Percentiles rank a stretch among this genome's conserved stretches.
These are phyloP conservation scores for Torymus auratus DNA, from an alignment of 2,888 invertebrate species.

Conservation along the genomic window DNA sequence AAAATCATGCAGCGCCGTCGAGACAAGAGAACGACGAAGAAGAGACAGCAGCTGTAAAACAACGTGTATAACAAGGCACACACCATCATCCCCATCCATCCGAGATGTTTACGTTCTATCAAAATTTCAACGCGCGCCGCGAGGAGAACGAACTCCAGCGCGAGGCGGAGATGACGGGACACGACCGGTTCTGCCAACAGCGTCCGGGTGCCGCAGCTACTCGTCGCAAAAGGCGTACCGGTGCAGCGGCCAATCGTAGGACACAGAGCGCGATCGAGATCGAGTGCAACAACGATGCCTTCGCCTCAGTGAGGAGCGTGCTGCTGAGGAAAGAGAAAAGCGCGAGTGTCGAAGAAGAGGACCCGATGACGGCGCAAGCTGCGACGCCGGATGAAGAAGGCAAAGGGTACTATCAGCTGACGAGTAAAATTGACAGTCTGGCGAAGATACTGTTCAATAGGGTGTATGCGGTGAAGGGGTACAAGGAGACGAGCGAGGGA, in stretches of 20 bases:
- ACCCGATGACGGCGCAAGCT: slow-evolving; percentile 32
- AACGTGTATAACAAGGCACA: too few relatives aligned
- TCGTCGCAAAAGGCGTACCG: slow-evolving; percentile 59
- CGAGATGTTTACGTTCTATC: slow-evolving; percentile 54
- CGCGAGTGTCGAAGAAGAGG: slow-evolving; percentile 82
- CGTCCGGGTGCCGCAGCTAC: slow-evolving; percentile 76
- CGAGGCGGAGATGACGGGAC: slow-evolving; percentile 83
- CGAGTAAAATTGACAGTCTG: slow-evolving; percentile 86
- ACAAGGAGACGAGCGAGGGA: slow-evolving; percentile 67
- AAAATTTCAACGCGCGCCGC: slow-evolving; percentile 66
- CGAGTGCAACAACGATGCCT: slow-evolving; percentile 70
- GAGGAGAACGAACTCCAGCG: slow-evolving; percentile 75
- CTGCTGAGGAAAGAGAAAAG: slow-evolving; percentile 78
- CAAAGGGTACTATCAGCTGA: slow-evolving; percentile 80
- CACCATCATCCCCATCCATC: too few relatives aligned
- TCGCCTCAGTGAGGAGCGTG: slow-evolving; percentile 69
- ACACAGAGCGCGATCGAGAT: slow-evolving; percentile 75
- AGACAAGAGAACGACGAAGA: too few relatives aligned
- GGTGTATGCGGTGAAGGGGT: slow-evolving; percentile 72
- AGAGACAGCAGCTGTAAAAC: too few relatives aligned
- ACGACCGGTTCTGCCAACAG: slow-evolving; percentile 88
- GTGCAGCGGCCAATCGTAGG: slow-evolving; percentile 63
- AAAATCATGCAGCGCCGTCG: too few relatives aligned
- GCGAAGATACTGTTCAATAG: slow-evolving; percentile 84
- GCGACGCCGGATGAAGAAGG: slow-evolving; percentile 69